phyloP scores from a whole-genome alignment of 2,113 vertebrate genomes.

The Chauna torquata region DNA sequence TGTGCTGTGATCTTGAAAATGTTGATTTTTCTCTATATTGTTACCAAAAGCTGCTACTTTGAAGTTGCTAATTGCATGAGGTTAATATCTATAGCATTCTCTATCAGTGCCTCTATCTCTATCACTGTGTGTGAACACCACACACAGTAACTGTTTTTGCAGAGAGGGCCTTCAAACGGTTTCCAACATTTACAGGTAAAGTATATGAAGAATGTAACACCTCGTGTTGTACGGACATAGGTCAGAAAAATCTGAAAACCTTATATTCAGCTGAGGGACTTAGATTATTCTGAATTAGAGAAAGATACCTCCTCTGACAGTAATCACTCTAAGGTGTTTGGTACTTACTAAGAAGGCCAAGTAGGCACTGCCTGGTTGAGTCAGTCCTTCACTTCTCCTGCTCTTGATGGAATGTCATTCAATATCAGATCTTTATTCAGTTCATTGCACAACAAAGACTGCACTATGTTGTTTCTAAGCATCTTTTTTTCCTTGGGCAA shows the following conservation, averaged over 20 bases:
- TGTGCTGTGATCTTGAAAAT: background rate
- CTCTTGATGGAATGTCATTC: conserved; percentile 39
- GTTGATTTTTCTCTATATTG: background rate
- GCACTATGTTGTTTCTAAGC: background rate
- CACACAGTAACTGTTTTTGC: background rate
- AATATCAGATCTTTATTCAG: conserved; percentile 19
- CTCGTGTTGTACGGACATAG: background rate
- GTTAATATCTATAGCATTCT: background rate
- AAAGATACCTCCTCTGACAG: background rate
- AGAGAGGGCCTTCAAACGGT: background rate
- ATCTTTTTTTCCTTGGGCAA: conserved; percentile 54
- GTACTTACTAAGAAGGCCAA: background rate
- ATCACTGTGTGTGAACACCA: background rate
- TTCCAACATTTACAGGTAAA: background rate
- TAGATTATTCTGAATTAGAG: background rate
- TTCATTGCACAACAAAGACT: conserved; percentile 49
- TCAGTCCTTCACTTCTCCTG: background rate
- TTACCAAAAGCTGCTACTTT: background rate
- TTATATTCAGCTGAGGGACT: background rate
- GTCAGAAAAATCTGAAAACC: background rate
- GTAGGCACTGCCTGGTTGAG: background rate
- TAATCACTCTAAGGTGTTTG: background rate
- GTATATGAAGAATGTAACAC: background rate
- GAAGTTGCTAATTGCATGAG: background rate
- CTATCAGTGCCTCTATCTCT: background rate